Evolutionary conservation across 2,113 vertebrate genomes (phyloP).

Genomic region (Platichthys stellatus): DNA sequence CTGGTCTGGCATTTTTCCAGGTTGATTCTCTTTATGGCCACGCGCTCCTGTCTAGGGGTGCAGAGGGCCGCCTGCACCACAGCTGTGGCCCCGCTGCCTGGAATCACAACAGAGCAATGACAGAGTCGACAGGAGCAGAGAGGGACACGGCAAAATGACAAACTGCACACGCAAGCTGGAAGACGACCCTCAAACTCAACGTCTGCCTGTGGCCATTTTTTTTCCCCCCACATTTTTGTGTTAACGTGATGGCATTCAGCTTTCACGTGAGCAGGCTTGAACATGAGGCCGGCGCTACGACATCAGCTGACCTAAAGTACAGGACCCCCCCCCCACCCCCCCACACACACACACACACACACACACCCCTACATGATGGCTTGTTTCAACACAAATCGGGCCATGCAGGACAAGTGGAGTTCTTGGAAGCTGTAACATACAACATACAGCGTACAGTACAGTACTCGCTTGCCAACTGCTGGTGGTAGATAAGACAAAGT

Average conservation of each 20-base stretch:
- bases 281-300: not conserved
- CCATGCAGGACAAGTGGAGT: conserved; percentile 29
- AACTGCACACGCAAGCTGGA: conserved; percentile 26
- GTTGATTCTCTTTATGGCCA: conserved; percentile 99
- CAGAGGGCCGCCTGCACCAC: conserved; percentile 98
- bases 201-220: not conserved
- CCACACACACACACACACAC: no score
- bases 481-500: conserved; percentile 67
- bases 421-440: conserved; percentile 49
- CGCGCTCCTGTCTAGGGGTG: conserved; percentile 94
- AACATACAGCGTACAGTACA: not conserved
- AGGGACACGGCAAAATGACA: conserved; percentile 18
- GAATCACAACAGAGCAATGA: conserved; percentile 68
- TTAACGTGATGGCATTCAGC: conserved; percentile 12
- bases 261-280: conserved; percentile 13
- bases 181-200: conserved; percentile 13
- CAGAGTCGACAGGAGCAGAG: conserved; percentile 29
- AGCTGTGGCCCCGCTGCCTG: conserved; percentile 97
- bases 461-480: conserved; percentile 53
- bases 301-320: not conserved
- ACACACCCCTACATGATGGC: not conserved
- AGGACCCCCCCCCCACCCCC: not conserved
- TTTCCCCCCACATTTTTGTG: conserved; percentile 3
- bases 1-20: conserved; percentile 99
- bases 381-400: conserved; percentile 26